Base-by-base conservation (phyloP, 2,888 invertebrate genomes). In the Melanostoma mellinum region DNA sequence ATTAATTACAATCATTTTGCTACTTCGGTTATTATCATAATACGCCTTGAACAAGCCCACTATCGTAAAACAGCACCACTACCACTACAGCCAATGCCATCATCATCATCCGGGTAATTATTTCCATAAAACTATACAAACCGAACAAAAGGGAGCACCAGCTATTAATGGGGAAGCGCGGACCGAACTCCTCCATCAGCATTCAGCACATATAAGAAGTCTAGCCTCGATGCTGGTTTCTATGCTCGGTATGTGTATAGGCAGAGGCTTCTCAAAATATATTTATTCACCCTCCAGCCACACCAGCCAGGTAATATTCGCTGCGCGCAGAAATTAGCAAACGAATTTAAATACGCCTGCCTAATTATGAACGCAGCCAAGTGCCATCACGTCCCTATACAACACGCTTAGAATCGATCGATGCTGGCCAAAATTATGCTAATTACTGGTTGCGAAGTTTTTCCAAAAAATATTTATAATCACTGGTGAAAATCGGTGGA, bases 1-100 rank as follows among this genome's bases (percentile, higher is more conserved):
- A 85, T 85, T 87, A 87, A 87, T 87, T 86, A 87, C 74, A 85
- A 77, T 80, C 77, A 86, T 77, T 85, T 85, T 80, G 75, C 72
- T 80, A 85, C 80, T 85, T 75, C 80, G 85, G 85, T 76, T 85
- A 85, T 85, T 85, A 85, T 85, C 72, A 76, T 85, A 85, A 85
- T 80, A 75, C 71, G 58, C 69, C 67, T 42, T 69, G 38, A 69
- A 84, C 79, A 79, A 79, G 75, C 50, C 53, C 67, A 71, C 74
- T 67, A 84, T 84, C 79, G 71, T 71, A 56, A 35, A 84, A 77
- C 53, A 60, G 53, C 76, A 69, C 50, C 36, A 40, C 44, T 36
- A 48, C 48, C 53, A 36, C 58, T 55, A 68, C 61, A 38, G 46
- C 63, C 20, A 20, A 20, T 20, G 30, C 6, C 58, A 38, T 35